phyloP scores from a whole-genome alignment of 2,888 invertebrate species.

The Macrosiphum euphorbiae region DNA sequence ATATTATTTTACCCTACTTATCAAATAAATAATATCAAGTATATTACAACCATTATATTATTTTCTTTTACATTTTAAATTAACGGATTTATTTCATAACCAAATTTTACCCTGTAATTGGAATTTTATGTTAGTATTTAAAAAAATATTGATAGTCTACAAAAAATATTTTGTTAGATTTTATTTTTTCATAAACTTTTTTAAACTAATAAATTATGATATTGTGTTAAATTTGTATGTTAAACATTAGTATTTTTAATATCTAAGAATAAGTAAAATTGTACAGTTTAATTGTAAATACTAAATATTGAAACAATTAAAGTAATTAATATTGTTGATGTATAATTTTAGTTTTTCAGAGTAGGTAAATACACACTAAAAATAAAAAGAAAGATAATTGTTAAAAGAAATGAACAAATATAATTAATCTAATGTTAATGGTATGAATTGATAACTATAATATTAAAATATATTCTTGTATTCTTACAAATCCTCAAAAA shows the following conservation, averaged over 20 bases:
- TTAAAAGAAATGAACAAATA: conserved; percentile 27
- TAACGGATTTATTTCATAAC: conserved; percentile 32
- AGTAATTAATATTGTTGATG: conserved; percentile 44
- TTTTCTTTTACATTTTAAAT: conserved; percentile 31
- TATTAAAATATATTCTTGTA: neutral
- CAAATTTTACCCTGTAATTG: conserved; percentile 14
- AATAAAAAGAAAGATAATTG: neutral
- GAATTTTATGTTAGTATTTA: conserved; percentile 27
- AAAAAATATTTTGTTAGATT: conserved; percentile 11
- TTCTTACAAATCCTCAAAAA: neutral
- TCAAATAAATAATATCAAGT: conserved; percentile 40
- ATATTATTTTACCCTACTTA: conserved; percentile 52
- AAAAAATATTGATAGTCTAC: conserved; percentile 9
- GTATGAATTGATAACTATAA: neutral
- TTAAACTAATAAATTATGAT: conserved; percentile 31
- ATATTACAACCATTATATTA: conserved; percentile 22
- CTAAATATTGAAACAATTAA: conserved; percentile 45
- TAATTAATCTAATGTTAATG: conserved; percentile 22
- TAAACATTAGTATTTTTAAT: conserved; percentile 54
- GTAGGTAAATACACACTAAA: neutral
- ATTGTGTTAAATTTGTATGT: conserved; percentile 47
- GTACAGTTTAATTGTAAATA: conserved; percentile 48
- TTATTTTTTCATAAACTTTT: conserved; percentile 51
- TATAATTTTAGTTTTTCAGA: conserved; percentile 26
- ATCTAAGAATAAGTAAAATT: conserved; percentile 32